These are phyloP conservation scores for Diadophis punctatus DNA, from an alignment of 2,113 vertebrate species.

Conservation along the genomic window DNA sequence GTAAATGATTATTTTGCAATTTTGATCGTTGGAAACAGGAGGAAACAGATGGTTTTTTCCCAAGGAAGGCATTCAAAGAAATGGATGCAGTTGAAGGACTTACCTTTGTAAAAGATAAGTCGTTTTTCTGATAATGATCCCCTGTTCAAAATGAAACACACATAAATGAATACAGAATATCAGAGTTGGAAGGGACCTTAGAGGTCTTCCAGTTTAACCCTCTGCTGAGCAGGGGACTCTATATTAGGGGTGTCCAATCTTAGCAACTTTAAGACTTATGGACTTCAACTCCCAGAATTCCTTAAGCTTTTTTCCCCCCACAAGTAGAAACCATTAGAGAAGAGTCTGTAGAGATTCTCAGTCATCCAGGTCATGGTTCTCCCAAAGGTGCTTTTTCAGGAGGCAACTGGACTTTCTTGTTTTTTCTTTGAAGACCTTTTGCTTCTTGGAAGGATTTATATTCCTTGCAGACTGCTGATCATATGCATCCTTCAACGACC, in stretches of 20 bases:
- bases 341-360: background rate
- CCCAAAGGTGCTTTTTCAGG: too few relatives aligned
- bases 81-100: background rate
- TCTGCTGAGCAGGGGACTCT: background rate
- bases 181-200: background rate
- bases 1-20: background rate
- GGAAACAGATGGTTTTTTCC: background rate
- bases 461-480: too few relatives aligned
- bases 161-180: background rate
- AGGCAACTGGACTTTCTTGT: too few relatives aligned
- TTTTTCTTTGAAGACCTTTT: too few relatives aligned
- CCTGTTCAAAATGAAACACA: slow-evolving; percentile 53
- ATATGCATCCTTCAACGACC: too few relatives aligned
- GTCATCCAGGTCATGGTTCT: too few relatives aligned
- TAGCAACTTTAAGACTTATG: background rate
- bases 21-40: background rate
- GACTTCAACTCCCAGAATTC: background rate
- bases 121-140: slow-evolving; percentile 84
- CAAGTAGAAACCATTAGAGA: background rate
- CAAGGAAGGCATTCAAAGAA: background rate
- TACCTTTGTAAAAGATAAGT: slow-evolving; percentile 79
- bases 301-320: background rate
- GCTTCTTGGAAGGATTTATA: too few relatives aligned
- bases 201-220: background rate
- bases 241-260: background rate